Evolutionary conservation across 2,113 vertebrate genomes (phyloP).

Genomic region (Dolichotis patagonum): DNA sequence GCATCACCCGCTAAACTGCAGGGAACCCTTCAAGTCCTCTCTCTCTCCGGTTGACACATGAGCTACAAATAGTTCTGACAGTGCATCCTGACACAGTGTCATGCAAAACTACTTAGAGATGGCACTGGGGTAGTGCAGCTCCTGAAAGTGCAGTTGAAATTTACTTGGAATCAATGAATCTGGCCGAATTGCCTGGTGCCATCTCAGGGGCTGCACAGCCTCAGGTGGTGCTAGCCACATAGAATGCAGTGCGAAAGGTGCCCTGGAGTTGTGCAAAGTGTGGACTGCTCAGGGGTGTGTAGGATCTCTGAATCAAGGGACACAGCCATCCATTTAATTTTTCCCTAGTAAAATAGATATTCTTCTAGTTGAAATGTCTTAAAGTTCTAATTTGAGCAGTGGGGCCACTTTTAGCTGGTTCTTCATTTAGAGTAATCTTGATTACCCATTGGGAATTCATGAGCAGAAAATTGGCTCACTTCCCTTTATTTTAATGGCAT

Average conservation of each 20-base stretch:
- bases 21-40: neutral
- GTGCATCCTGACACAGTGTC: neutral
- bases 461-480: slow-evolving; percentile 41
- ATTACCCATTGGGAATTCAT: neutral
- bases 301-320: neutral
- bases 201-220: neutral
- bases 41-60: neutral
- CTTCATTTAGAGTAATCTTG: slow-evolving; percentile 40
- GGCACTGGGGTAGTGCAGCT: neutral
- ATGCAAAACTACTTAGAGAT: slow-evolving; percentile 14
- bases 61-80: neutral
- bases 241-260: accelerated
- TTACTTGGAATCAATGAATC: neutral
- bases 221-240: neutral
- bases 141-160: neutral
- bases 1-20: neutral
- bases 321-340: neutral
- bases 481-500: slow-evolving; percentile 29
- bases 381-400: slow-evolving; percentile 33
- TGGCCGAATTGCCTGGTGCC: neutral
- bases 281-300: no score
- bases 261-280: neutral
- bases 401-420: slow-evolving; percentile 11
- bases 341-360: neutral
- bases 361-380: slow-evolving; percentile 20